Percentiles rank a stretch among this genome's conserved stretches.
Conservation (phyloP, 2,797 vertebrate genomes). For the Chrysocyon brachyurus region DNA sequence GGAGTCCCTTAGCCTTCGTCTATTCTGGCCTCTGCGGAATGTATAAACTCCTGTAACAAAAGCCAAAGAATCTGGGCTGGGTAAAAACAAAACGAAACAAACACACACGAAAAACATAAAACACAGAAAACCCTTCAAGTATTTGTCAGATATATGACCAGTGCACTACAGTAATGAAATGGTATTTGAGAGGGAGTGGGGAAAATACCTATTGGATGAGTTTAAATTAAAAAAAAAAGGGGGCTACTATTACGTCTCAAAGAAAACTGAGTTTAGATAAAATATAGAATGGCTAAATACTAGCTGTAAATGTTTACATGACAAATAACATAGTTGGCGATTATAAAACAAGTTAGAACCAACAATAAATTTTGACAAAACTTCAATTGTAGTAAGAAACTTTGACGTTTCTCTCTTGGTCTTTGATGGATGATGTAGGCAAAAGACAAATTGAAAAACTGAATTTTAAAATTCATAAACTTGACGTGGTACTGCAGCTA, state of each 20-base stretch:
- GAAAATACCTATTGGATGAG: background rate
- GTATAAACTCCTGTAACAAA: background rate
- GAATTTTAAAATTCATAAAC: background rate
- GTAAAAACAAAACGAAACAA: background rate
- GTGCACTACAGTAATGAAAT: background rate
- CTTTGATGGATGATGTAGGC: background rate
- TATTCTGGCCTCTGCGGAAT: background rate
- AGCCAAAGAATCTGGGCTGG: background rate
- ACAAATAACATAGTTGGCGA: background rate
- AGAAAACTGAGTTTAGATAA: background rate
- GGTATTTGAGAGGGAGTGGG: background rate
- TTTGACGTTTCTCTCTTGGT: background rate
- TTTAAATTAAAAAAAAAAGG: background rate
- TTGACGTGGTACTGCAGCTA: background rate
- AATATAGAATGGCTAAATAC: background rate
- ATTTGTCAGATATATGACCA: background rate
- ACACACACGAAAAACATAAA: background rate
- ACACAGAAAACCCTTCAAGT: background rate
- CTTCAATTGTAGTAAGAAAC: background rate
- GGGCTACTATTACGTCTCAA: background rate
- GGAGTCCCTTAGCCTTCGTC: background rate
- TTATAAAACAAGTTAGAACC: background rate
- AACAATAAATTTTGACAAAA: background rate
- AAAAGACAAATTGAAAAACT: background rate
- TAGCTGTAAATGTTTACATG: background rate